Evolutionary conservation across 2,113 vertebrate genomes (phyloP).

Genomic region (Coracopsis vasa): DNA sequence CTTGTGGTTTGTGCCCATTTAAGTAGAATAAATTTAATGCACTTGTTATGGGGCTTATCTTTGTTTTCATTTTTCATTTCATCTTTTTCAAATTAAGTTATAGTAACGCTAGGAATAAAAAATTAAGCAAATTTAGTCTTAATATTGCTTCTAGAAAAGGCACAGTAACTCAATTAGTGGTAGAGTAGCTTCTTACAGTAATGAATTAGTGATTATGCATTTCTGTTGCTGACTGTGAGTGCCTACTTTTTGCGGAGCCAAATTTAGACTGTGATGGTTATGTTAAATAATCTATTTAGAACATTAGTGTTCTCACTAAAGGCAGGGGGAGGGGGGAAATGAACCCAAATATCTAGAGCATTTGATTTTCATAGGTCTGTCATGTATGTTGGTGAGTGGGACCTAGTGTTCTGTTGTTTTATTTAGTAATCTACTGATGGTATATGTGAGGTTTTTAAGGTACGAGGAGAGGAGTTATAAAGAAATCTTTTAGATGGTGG

Average conservation of each 20-base stretch:
- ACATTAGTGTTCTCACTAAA: neutral
- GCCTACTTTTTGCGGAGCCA: neutral
- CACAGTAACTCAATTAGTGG: slow-evolving; percentile 10
- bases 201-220: slow-evolving; percentile 32
- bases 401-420: neutral
- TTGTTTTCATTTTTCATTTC: slow-evolving; percentile 21
- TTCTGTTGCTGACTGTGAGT: neutral
- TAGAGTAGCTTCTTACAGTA: slow-evolving; percentile 11
- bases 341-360: neutral
- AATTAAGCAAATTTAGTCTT: slow-evolving; percentile 7
- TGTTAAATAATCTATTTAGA: slow-evolving; percentile 6
- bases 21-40: slow-evolving; percentile 34
- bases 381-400: neutral
- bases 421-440: neutral
- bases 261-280: neutral
- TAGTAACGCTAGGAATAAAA: neutral
- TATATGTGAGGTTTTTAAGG: neutral
- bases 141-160: slow-evolving; percentile 3
- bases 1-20: neutral
- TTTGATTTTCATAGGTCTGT: neutral
- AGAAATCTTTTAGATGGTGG: neutral
- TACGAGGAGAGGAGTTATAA: neutral
- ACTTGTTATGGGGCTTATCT: neutral
- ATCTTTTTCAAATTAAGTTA: slow-evolving; percentile 1
- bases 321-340: neutral